phyloP scores from a whole-genome alignment of 2,797 vertebrate genomes.

The Phataginus tetradactyla region DNA sequence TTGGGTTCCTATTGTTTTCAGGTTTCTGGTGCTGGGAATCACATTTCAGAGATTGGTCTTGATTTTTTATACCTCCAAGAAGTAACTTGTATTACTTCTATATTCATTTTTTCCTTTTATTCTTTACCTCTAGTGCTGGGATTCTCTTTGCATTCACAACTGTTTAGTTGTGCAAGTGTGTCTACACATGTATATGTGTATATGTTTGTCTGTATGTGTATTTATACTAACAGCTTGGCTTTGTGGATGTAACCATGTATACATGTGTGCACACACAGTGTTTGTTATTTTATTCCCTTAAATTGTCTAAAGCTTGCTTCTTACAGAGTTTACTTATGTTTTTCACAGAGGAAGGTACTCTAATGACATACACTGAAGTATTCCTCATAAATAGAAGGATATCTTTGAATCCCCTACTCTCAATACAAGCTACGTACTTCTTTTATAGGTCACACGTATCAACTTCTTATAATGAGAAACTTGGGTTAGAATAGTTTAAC shows the following conservation, averaged over 20 bases:
- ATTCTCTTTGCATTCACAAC: conserved; percentile 28
- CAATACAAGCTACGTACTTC: conserved; percentile 39
- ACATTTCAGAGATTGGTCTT: conserved; percentile 7
- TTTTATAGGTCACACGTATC: background rate
- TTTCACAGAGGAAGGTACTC: background rate
- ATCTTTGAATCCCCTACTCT: background rate
- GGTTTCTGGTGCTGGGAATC: background rate
- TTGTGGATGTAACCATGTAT: background rate
- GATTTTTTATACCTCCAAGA: background rate
- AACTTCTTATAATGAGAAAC: conserved; percentile 16
- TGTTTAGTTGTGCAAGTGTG: background rate
- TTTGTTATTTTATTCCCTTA: conserved; percentile 59
- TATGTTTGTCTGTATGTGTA: background rate
- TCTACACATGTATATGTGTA: background rate
- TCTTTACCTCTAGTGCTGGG: background rate
- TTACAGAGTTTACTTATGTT: conserved; percentile 32
- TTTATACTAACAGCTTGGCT: background rate
- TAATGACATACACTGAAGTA: background rate
- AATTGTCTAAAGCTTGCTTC: conserved; percentile 42
- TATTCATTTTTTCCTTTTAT: conserved; percentile 25
- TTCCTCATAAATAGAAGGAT: conserved; percentile 1
- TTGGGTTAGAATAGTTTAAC: conserved; percentile 28
- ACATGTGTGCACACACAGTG: background rate
- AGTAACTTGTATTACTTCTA: background rate
- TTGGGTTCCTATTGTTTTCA: background rate